Conservation (phyloP, 2,888 invertebrate genomes). For the Ectemnius cavifrons region DNA sequence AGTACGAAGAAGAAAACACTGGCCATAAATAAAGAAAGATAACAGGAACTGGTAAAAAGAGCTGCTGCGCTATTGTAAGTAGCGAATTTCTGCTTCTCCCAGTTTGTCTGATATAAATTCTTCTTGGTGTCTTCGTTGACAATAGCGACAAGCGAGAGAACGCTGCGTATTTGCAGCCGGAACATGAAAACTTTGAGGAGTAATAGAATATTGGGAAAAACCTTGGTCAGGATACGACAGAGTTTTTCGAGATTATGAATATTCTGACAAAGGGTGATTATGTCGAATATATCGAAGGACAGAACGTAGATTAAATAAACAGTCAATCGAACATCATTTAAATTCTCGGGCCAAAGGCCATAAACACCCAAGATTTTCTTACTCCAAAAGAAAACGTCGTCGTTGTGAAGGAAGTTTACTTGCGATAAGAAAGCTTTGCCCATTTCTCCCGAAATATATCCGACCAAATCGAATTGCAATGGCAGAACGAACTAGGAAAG, state of each 20-base stretch:
- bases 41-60: conserved; percentile 48
- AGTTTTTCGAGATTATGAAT: conserved; percentile 49
- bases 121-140: conserved; percentile 41
- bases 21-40: conserved; percentile 46
- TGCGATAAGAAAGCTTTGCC: neutral
- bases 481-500: neutral
- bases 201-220: conserved; percentile 51
- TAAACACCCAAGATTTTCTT: conserved; percentile 40
- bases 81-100: conserved; percentile 41
- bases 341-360: conserved; percentile 52
- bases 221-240: conserved; percentile 47
- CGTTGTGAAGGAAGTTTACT: conserved; percentile 41
- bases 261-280: conserved; percentile 48
- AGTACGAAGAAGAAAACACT: conserved; percentile 40
- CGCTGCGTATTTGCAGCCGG: conserved; percentile 46
- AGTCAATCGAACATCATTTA: conserved; percentile 44
- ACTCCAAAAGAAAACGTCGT: conserved; percentile 50
- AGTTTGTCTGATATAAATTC: conserved; percentile 37
- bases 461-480: no score
- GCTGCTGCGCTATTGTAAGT: conserved; percentile 50
- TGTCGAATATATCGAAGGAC: conserved; percentile 43
- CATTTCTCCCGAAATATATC: neutral
- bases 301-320: conserved; percentile 45
- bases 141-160: conserved; percentile 37
- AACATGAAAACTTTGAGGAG: conserved; percentile 55